A percentile compares a stretch with the other conserved stretches of the same genome.
These are phyloP conservation scores for Caracal caracal DNA, from an alignment of 2,113 vertebrate species.

Conservation along the genomic window DNA sequence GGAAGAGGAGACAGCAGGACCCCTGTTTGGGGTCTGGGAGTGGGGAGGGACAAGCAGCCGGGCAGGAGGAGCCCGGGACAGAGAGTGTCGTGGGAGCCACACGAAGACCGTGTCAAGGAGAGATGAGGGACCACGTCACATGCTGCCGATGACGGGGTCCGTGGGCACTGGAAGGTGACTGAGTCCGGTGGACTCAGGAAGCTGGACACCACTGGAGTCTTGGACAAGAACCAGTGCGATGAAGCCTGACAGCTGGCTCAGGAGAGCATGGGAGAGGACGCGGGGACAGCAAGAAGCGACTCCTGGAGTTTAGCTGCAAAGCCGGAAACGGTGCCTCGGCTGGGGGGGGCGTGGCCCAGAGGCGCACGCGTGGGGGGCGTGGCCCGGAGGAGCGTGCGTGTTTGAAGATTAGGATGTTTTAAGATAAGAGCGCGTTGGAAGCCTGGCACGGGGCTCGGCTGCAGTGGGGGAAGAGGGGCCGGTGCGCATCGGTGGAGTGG, in stretches of 20 bases:
- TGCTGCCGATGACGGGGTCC: not conserved
- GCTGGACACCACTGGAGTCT: not conserved
- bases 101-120: not conserved
- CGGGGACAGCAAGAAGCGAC: not conserved
- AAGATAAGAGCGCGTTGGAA: no score
- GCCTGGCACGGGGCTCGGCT: no score
- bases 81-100: not conserved
- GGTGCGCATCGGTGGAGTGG: accelerated
- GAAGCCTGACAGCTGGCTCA: not conserved
- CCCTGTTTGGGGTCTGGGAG: not conserved
- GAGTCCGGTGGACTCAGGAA: not conserved
- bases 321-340: not conserved
- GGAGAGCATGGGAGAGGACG: not conserved
- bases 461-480: not conserved
- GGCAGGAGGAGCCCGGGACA: not conserved
- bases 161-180: no score
- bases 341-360: not conserved
- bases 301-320: not conserved
- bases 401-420: no score
- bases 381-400: not conserved
- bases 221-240: not conserved
- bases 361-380: no score
- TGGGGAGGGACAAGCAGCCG: not conserved
- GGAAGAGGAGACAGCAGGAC: not conserved
- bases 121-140: not conserved